Percentiles rank a stretch among this genome's conserved stretches.
Conservation (phyloP, 1,140 invertebrate species). For the Littorina saxatilis region DNA sequence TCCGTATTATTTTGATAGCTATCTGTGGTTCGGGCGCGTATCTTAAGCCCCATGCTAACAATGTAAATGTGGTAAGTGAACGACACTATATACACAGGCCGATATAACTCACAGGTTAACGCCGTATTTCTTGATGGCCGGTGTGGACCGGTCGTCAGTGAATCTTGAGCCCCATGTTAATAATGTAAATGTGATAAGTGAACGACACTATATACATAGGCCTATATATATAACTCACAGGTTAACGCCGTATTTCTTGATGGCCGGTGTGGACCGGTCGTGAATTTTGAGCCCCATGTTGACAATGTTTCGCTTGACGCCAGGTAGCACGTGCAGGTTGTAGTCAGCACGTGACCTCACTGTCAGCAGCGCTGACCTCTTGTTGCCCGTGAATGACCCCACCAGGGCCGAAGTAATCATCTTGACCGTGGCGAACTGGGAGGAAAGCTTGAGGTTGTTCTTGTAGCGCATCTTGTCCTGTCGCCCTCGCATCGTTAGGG, state of each 20-base stretch:
- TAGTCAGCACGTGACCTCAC: constrained; percentile 14
- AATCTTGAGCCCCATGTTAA: too few relatives aligned
- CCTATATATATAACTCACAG: constrained; percentile 40
- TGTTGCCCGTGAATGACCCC: background rate
- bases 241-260: constrained; percentile 32
- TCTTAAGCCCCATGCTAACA: too few relatives aligned
- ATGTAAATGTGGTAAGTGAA: too few relatives aligned
- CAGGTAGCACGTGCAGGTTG: constrained; percentile 2
- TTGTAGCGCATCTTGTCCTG: constrained; percentile 28
- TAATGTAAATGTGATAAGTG: too few relatives aligned
- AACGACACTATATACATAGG: too few relatives aligned
- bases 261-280: constrained; percentile 27
- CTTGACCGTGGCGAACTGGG: constrained; percentile 29
- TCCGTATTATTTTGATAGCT: too few relatives aligned
- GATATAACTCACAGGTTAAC: constrained; percentile 42
- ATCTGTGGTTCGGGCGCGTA: too few relatives aligned
- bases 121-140: too few relatives aligned
- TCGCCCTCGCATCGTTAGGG: background rate
- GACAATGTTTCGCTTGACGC: constrained; percentile 22
- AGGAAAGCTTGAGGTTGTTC: constrained; percentile 15
- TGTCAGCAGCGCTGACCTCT: background rate
- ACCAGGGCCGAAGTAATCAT: background rate
- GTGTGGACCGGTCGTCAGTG: too few relatives aligned
- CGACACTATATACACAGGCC: too few relatives aligned
- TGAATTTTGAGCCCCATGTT: constrained; percentile 27